A percentile compares a stretch with the other conserved stretches of the same genome.
Conservation (phyloP, 1,140 invertebrate genomes). For the Pseudomyrmex flavicornis region DNA sequence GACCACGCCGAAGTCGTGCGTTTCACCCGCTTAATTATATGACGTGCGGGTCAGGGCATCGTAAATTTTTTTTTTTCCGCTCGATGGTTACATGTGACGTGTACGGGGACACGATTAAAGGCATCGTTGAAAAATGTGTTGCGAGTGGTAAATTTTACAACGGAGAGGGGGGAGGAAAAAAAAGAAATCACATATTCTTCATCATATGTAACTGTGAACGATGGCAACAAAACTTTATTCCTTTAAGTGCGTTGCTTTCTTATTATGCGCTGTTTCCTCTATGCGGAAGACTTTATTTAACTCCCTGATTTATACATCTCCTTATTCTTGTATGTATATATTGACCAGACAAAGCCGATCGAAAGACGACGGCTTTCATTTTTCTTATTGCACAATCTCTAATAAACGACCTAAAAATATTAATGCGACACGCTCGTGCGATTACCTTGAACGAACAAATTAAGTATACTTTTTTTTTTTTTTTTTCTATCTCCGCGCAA, state of each 20-base stretch:
- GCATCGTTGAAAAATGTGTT: neutral
- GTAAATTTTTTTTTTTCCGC: neutral
- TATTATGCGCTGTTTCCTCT: neutral
- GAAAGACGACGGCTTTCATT: constrained; percentile 10
- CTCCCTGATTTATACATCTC: neutral
- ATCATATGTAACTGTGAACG: neutral
- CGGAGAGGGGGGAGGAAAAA: neutral
- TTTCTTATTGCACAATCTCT: constrained; percentile 25
- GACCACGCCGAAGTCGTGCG: constrained; percentile 25
- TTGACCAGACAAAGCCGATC: neutral
- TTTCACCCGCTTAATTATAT: constrained; percentile 24
- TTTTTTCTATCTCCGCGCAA: constrained; percentile 3
- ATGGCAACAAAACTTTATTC: neutral
- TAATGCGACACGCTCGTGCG: constrained; percentile 41
- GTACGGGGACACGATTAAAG: neutral
- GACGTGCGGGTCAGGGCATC: no score
- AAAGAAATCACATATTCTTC: neutral
- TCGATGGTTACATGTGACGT: neutral
- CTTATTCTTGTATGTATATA: neutral
- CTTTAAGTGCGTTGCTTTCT: neutral
- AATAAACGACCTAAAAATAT: constrained; percentile 43
- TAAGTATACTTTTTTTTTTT: constrained; percentile 19
- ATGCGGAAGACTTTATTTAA: neutral
- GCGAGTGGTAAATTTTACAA: neutral
- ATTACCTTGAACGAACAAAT: constrained; percentile 38